Conservation (phyloP, 2,113 vertebrate species). For the Cairina moschata region DNA sequence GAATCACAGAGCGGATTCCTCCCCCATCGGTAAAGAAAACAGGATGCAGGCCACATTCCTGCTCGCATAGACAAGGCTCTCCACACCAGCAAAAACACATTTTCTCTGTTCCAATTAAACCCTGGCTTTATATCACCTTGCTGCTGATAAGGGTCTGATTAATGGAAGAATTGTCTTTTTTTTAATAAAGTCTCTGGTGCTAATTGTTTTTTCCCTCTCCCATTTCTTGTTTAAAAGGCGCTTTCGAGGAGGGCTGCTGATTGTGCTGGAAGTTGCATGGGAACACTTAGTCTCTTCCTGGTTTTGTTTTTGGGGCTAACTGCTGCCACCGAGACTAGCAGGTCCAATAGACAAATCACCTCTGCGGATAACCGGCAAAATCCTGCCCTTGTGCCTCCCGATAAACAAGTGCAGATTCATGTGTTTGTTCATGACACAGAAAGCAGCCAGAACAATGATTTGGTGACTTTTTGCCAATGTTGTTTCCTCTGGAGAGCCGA, state of each 20-base stretch:
- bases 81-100: constrained; percentile 71
- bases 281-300: constrained; percentile 86
- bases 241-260: constrained; percentile 66
- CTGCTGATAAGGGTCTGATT: constrained; percentile 75
- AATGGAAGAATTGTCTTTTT: constrained; percentile 77
- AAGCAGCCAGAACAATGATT: constrained; percentile 44
- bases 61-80: constrained; percentile 67
- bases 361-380: not conserved
- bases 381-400: constrained; percentile 22
- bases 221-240: constrained; percentile 49
- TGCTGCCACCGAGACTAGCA: constrained; percentile 37
- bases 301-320: constrained; percentile 79
- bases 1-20: not conserved
- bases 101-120: constrained; percentile 71
- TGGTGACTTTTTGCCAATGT: constrained; percentile 30
- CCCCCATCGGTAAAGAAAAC: constrained; percentile 78
- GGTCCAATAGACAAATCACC: constrained; percentile 27
- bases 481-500: constrained; percentile 16
- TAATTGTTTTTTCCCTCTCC: constrained; percentile 63
- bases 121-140: constrained; percentile 73
- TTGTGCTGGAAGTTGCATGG: constrained; percentile 72
- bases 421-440: constrained; percentile 43
- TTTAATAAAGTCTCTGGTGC: constrained; percentile 8
- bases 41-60: constrained; percentile 88
- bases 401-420: constrained; percentile 43